phyloP scores from a whole-genome alignment of 2,888 invertebrate species.

The Acleris holmiana region DNA sequence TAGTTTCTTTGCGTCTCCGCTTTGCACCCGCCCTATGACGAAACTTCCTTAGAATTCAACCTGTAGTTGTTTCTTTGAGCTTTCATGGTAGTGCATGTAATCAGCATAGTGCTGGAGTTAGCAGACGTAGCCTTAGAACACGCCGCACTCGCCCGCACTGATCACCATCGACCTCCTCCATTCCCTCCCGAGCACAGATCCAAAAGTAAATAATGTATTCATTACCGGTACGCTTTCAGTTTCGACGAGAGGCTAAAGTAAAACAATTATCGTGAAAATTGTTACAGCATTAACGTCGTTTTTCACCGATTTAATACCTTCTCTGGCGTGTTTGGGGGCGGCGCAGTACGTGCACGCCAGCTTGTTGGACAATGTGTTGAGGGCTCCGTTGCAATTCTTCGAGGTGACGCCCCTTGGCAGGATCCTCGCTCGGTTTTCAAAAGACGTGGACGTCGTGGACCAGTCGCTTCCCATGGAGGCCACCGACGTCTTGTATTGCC shows the following conservation, averaged over 20 bases:
- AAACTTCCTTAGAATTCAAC: not conserved
- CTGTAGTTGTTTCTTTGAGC: constrained; percentile 22
- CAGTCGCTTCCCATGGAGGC: constrained; percentile 87
- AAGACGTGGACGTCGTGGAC: constrained; percentile 90
- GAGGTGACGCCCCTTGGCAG: constrained; percentile 91
- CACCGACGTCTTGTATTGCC: constrained; percentile 88
- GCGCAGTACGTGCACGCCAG: constrained; percentile 85
- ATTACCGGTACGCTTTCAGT: constrained; percentile 44
- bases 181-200: constrained; percentile 30
- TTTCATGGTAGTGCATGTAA: constrained; percentile 33
- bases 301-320: constrained; percentile 87
- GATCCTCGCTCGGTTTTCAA: constrained; percentile 89
- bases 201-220: constrained; percentile 73
- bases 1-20: constrained; percentile 5
- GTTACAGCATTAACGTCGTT: constrained; percentile 88
- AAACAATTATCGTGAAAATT: constrained; percentile 57
- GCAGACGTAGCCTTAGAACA: constrained; percentile 23
- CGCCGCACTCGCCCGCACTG: constrained; percentile 41
- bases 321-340: constrained; percentile 88
- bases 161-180: constrained; percentile 23
- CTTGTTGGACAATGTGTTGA: constrained; percentile 86
- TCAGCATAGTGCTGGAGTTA: constrained; percentile 18
- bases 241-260: constrained; percentile 6
- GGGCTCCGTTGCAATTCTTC: constrained; percentile 89
- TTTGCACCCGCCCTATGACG: constrained; percentile 3